Conservation (phyloP, 2,113 vertebrate genomes). For the Baryphthengus martii region DNA sequence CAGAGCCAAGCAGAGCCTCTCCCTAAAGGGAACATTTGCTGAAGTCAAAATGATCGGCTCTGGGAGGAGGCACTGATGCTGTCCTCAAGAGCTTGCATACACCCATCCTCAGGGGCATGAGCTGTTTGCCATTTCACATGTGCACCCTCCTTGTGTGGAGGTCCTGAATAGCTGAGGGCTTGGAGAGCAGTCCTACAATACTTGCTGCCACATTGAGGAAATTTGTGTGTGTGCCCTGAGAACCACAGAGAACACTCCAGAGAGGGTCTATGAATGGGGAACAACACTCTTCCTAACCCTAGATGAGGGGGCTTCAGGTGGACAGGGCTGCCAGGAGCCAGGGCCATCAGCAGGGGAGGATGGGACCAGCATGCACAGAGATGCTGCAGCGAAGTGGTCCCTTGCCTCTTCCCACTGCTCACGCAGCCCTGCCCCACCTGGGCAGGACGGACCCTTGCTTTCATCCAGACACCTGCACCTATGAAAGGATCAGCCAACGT, state of each 20-base stretch:
- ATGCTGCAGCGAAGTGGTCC: neutral
- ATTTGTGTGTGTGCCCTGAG: neutral
- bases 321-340: neutral
- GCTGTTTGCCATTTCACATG: neutral
- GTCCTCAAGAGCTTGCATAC: neutral
- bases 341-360: neutral
- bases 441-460: neutral
- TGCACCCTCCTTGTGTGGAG: neutral
- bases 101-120: neutral
- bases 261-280: neutral
- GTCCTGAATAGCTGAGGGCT: neutral
- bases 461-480: neutral
- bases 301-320: neutral
- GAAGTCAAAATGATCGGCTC: neutral
- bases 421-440: neutral
- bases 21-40: neutral
- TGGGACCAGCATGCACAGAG: neutral
- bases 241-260: rapidly evolving
- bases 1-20: neutral
- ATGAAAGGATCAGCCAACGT: rapidly evolving
- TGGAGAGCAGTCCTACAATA: neutral
- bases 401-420: neutral
- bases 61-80: neutral
- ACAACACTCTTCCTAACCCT: neutral
- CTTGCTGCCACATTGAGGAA: neutral